A percentile compares a stretch with the other conserved stretches of the same genome.
Evolutionary conservation across 2,113 vertebrate species (phyloP).

Genomic region (Panurus biarmicus): DNA sequence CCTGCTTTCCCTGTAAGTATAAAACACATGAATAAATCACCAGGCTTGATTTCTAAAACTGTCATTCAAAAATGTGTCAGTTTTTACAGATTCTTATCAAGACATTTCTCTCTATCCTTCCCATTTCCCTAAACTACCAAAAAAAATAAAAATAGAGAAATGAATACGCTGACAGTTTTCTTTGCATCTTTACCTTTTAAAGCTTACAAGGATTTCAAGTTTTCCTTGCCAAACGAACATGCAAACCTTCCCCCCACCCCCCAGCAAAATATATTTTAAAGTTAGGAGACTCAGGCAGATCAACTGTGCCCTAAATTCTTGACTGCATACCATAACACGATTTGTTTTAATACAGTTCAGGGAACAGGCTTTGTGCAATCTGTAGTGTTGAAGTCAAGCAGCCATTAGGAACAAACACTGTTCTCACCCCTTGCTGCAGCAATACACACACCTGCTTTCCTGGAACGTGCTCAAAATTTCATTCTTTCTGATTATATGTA

Average conservation of each 20-base stretch:
- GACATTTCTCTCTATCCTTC: neutral
- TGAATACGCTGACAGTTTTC: neutral
- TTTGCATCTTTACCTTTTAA: neutral
- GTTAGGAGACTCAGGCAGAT: neutral
- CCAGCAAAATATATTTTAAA: neutral
- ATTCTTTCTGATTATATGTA: constrained; percentile 12
- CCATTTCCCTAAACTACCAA: neutral
- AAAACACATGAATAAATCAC: neutral
- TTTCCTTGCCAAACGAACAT: neutral
- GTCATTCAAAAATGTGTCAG: neutral
- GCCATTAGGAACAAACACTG: constrained; percentile 30
- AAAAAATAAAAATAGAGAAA: neutral
- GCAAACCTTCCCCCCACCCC: neutral
- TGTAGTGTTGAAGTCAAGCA: constrained; percentile 15
- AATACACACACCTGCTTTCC: constrained; percentile 25
- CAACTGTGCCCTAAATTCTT: neutral
- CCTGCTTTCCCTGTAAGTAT: neutral
- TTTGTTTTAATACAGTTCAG: neutral
- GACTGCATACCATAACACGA: neutral
- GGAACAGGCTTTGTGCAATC: constrained; percentile 32
- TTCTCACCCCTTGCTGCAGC: neutral
- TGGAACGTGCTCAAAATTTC: neutral
- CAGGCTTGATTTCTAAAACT: neutral
- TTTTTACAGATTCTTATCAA: neutral
- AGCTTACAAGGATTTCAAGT: neutral